Evolutionary conservation across 2,113 vertebrate species (phyloP), one percentile per base, ranked within the genome.

Genomic region (Ictidomys tridecemlineatus): DNA sequence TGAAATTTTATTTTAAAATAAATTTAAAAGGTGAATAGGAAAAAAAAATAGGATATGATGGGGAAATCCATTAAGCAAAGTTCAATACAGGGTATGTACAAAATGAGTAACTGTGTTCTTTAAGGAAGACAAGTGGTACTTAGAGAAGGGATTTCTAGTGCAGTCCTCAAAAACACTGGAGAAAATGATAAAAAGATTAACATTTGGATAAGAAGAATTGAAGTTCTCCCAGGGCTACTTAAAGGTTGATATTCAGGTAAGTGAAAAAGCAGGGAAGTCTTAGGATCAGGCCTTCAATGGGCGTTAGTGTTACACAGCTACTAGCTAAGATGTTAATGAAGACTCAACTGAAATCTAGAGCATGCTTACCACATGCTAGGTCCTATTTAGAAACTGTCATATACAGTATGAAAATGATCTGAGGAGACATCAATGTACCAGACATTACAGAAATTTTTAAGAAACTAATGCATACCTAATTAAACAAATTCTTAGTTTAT

Each of bases 1-100:
- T 82, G 12, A 95, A 94, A 96, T 72, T 89, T 42, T 45, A 78
- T 58, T n/a, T 69, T 77, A 95, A 94, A 89, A 63, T 74, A 58
- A 42, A 13, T 39, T 53, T n/a, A 90, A 85, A 90, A 32, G 32
- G 39, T 61, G 11, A 58, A 73, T 34, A 61, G 37, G 34, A 89
- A 89, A 84, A 45, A 84, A 78, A 77, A 76, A 67, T 61, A 34
- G 9, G 10, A 79, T 76, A 32, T 74, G 51, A 89, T 20, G 45
- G 3, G 32, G 45, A 85, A 76, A 76, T 30, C 58, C 39, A 30
- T 42, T 83, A 85, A 72, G 39, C 78, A 77, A 89, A 48, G 48
- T 61, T 93, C 32, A 73, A 6, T 82, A 42, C 18, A 85, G 39
- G 37, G 12, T 45, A 37, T 18, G 18, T 24, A 78, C 17, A 82